Conservation (phyloP, 2,113 vertebrate species). For the Hippocampus abdominalis region DNA sequence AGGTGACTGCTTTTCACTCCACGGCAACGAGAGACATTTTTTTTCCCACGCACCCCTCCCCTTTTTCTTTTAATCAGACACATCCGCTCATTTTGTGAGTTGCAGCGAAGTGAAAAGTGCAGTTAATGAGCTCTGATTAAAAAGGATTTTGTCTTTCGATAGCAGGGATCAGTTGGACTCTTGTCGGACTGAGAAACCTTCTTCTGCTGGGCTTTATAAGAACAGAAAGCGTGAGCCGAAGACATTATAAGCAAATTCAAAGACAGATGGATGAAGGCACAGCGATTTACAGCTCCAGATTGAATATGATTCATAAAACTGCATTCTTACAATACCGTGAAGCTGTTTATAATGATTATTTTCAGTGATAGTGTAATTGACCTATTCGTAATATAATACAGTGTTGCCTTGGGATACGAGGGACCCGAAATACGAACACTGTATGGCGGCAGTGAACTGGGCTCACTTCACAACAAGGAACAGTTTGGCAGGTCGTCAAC, state of each 20-base stretch:
- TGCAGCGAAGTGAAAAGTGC: constrained; percentile 3
- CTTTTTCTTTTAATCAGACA: not conserved
- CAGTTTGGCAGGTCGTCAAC: too few relatives aligned
- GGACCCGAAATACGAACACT: too few relatives aligned
- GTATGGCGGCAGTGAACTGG: too few relatives aligned
- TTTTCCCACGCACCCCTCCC: not conserved
- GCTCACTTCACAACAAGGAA: too few relatives aligned
- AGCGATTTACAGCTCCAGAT: not conserved
- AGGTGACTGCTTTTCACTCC: constrained; percentile 6
- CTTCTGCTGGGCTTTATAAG: not conserved
- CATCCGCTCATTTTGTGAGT: not conserved
- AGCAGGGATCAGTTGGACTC: constrained; percentile 7
- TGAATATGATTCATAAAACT: not conserved
- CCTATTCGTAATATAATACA: not conserved
- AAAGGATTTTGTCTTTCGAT: constrained; percentile 7
- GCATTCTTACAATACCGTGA: not conserved
- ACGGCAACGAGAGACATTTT: constrained; percentile 14
- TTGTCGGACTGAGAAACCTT: not conserved
- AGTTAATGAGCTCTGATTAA: constrained; percentile 31
- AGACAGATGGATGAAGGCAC: too few relatives aligned
- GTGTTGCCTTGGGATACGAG: not conserved
- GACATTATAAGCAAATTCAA: not conserved
- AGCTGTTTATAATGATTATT: not conserved
- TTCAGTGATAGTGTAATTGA: too few relatives aligned
- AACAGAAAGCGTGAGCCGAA: too few relatives aligned